Percentiles rank a stretch among this genome's conserved stretches.
These are phyloP conservation scores for Daphoenositta chrysoptera DNA, from an alignment of 2,113 vertebrate species.

Conservation along the genomic window DNA sequence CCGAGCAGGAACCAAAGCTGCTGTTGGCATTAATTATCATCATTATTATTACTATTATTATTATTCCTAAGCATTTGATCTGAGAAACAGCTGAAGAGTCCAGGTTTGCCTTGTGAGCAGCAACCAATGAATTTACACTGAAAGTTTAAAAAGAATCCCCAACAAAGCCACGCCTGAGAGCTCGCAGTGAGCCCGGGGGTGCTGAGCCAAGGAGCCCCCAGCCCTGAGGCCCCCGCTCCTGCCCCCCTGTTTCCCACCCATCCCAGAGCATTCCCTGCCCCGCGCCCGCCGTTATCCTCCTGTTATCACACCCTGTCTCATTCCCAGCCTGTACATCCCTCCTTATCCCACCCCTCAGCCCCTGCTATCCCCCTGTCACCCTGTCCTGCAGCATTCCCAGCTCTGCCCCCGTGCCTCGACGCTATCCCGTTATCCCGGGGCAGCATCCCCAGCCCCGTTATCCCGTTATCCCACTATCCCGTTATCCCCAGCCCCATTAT, in stretches of 20 bases:
- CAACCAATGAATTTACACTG: rapidly evolving
- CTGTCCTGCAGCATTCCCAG: background rate
- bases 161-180: rapidly evolving
- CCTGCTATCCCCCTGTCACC: background rate
- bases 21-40: no score
- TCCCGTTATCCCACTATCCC: background rate
- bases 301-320: background rate
- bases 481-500: background rate
- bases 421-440: background rate
- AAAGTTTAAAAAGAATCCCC: background rate
- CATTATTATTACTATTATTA: background rate
- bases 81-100: background rate
- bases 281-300: background rate
- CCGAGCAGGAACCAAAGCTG: background rate
- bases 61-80: background rate
- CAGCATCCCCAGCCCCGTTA: no score
- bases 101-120: background rate
- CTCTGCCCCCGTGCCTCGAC: background rate
- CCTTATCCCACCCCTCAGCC: background rate
- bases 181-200: rapidly evolving
- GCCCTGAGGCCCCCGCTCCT: background rate
- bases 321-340: background rate
- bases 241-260: background rate
- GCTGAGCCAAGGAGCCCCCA: background rate
- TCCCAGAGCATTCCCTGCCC: background rate